phyloP scores from a whole-genome alignment of 2,888 invertebrate species.

The Thysanoteuthis rhombus region DNA sequence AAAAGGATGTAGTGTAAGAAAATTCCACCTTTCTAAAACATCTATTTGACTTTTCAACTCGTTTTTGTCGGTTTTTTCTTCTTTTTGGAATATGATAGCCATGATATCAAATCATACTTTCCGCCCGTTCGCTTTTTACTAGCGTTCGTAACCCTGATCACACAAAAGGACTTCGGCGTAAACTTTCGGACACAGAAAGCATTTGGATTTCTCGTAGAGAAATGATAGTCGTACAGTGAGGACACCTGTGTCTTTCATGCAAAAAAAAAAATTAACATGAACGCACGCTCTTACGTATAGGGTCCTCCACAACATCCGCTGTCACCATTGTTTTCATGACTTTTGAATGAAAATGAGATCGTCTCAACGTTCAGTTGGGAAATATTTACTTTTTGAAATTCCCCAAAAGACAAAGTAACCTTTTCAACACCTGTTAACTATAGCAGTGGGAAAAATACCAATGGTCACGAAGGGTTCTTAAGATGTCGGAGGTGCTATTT shows the following conservation, averaged over 20 bases:
- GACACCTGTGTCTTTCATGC: background rate
- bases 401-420: background rate
- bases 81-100: too few species aligned
- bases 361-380: background rate
- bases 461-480: background rate
- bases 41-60: too few species aligned
- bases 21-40: too few species aligned
- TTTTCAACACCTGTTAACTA: background rate
- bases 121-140: too few species aligned
- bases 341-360: background rate
- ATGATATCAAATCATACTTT: too few species aligned
- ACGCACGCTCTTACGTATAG: background rate
- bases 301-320: background rate
- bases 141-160: too few species aligned
- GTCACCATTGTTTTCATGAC: background rate
- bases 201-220: too few species aligned
- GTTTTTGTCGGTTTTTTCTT: too few species aligned
- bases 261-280: background rate
- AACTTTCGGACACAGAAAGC: too few species aligned
- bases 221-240: background rate
- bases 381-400: background rate
- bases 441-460: background rate
- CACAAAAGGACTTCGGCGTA: too few species aligned
- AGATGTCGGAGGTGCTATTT: background rate
- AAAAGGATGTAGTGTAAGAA: too few species aligned